A percentile compares a stretch with the other conserved stretches of the same genome.
Evolutionary conservation across 2,113 vertebrate genomes (phyloP).

Genomic region (Galeopterus variegatus): DNA sequence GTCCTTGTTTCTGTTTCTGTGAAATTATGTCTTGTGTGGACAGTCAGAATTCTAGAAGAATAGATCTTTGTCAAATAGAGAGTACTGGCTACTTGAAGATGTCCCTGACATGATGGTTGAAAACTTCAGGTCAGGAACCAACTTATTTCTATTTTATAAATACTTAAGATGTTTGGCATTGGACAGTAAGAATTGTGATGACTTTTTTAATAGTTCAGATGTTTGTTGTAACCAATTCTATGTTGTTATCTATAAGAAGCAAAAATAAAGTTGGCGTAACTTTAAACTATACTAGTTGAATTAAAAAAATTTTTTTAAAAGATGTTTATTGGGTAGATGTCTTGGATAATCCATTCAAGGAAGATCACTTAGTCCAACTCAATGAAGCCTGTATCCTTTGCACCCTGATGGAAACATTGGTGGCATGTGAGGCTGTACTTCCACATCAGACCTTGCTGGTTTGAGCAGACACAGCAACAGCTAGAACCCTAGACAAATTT

Average conservation of each 20-base stretch:
- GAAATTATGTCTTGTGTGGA: neutral
- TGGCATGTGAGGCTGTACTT: too few species aligned
- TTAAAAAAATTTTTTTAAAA: neutral
- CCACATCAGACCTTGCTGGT: too few species aligned
- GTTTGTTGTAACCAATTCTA: neutral
- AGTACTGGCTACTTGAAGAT: neutral
- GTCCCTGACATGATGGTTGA: neutral
- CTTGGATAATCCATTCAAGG: too few species aligned
- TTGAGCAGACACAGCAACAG: too few species aligned
- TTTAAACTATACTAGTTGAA: neutral
- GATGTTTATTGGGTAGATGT: too few species aligned
- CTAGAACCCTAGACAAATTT: too few species aligned
- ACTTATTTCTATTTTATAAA: neutral
- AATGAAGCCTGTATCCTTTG: too few species aligned
- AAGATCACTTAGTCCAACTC: too few species aligned
- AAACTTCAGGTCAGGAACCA: neutral
- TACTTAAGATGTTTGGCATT: neutral
- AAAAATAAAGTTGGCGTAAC: neutral
- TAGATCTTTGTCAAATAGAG: neutral
- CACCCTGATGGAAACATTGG: too few species aligned
- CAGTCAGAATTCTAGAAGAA: neutral
- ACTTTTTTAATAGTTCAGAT: neutral
- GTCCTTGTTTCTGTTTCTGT: neutral
- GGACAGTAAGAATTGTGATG: neutral
- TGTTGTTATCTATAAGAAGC: neutral